Base-by-base conservation (phyloP, 2,113 vertebrate genomes). In the Perognathus longimembris region DNA sequence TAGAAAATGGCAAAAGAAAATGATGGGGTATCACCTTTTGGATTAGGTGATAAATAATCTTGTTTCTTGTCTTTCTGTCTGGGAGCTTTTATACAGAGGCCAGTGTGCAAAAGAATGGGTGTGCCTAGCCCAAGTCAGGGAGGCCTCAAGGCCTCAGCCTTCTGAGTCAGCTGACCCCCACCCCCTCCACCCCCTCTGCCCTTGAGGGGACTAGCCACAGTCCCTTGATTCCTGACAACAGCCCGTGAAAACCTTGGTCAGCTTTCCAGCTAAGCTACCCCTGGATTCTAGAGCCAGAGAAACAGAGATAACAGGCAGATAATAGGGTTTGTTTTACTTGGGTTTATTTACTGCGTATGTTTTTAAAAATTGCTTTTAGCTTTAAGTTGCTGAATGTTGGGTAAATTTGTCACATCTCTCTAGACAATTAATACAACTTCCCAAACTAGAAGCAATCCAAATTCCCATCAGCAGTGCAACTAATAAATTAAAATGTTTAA, bases 31-130 rank as follows among this genome's bases (percentile, higher is more conserved):
- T 66, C 40, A 17, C 24, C 86, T 77, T n/a, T 86, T 75, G 83
- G 45, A 86, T 84, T 57, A 80, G 59, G 22, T 79, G 83, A 70
- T 74, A 82, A n/a, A 57, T 61, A 77, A 75, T 83, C 74, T 79
- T 57, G 17, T 22, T 89, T 84, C 74, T 54, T 54, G 6, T 38
- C 40, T 34, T 82, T 87, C 30, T 75, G 5, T 74, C 40, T 57
- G 30, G 67, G 34, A 77, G 26, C 64, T 42, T 24, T 11, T 54
- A 10, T 14, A 28, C 21, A 75, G 63, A 91, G 57, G 42, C 61
- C 36, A 32, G 42, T 5, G 14, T n/a, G 78, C 17, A 57, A 66
- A 71, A 89, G 76, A 84, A 30, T 3, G 24, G 30, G 34, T 26
- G 30, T 67, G 54, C 38, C 50, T 32, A 75, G 21, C 22, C 40